Conservation (phyloP, 2,113 vertebrate genomes). For the Cyprichromis sp. region DNA sequence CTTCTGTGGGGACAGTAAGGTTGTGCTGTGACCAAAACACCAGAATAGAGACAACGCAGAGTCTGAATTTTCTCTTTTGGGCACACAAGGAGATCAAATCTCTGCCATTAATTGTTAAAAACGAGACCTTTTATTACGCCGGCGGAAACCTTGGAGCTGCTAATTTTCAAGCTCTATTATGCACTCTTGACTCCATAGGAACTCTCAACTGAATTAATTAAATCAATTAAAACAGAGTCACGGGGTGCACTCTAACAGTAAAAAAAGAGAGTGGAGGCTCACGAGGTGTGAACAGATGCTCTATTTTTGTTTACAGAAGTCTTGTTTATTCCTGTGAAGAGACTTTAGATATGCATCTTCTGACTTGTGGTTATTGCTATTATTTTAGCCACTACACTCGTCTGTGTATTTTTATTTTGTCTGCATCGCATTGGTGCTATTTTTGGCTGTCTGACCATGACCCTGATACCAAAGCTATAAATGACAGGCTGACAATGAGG, state of each 20-base stretch:
- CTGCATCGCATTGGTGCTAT: not conserved
- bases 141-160: constrained; percentile 20
- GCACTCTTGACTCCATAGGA: constrained; percentile 47
- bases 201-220: constrained; percentile 54
- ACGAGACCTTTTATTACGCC: constrained; percentile 33
- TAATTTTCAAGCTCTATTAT: constrained; percentile 45
- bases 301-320: constrained; percentile 32
- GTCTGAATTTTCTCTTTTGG: not conserved
- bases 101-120: constrained; percentile 43
- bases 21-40: not conserved
- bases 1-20: not conserved
- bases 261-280: not conserved
- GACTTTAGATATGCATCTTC: not conserved
- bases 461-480: not conserved
- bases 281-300: constrained; percentile 2
- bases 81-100: constrained; percentile 13
- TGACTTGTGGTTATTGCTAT: not conserved
- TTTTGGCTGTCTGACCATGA: not conserved
- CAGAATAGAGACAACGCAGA: not conserved
- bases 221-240: constrained; percentile 51
- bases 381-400: not conserved
- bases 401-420: not conserved
- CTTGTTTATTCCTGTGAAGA: constrained; percentile 11
- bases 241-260: constrained; percentile 21
- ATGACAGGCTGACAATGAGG: not conserved